Evolutionary conservation across 2,113 vertebrate genomes (phyloP).

Genomic region (Galbula dea): DNA sequence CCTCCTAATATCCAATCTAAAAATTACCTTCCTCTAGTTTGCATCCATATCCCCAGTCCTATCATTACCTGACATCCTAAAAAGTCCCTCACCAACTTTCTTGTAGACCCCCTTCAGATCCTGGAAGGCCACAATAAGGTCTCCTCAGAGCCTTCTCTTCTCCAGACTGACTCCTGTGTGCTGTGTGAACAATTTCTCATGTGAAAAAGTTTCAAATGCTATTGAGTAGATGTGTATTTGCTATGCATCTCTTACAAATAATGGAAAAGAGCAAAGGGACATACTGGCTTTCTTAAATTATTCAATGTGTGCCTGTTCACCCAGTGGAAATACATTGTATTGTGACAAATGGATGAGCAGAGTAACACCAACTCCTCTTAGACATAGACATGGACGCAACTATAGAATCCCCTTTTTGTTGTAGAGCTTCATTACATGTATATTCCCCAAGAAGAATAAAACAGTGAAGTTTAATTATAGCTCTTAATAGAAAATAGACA

Average conservation of each 20-base stretch:
- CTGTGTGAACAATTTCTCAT: neutral
- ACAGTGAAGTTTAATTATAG: neutral
- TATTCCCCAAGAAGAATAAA: neutral
- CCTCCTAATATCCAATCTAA: too few species aligned
- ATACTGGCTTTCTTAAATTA: neutral
- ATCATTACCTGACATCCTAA: too few species aligned
- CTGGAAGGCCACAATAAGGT: too few species aligned
- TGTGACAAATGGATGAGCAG: neutral
- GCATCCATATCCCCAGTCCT: too few species aligned
- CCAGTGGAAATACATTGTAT: neutral
- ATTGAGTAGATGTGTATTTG: neutral
- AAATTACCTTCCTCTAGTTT: too few species aligned
- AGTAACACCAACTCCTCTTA: neutral
- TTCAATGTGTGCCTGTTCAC: neutral
- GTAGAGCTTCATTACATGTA: neutral
- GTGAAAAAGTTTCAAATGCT: neutral
- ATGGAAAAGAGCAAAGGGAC: neutral
- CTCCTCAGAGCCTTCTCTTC: too few species aligned
- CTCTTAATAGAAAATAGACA: neutral
- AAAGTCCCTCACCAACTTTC: too few species aligned
- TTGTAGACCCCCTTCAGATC: too few species aligned
- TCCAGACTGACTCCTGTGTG: neutral
- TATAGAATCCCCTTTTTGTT: neutral
- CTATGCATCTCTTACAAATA: neutral
- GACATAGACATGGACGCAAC: neutral